Evolutionary conservation across 2,797 vertebrate species (phyloP).

Genomic region (Acridotheres tristis): DNA sequence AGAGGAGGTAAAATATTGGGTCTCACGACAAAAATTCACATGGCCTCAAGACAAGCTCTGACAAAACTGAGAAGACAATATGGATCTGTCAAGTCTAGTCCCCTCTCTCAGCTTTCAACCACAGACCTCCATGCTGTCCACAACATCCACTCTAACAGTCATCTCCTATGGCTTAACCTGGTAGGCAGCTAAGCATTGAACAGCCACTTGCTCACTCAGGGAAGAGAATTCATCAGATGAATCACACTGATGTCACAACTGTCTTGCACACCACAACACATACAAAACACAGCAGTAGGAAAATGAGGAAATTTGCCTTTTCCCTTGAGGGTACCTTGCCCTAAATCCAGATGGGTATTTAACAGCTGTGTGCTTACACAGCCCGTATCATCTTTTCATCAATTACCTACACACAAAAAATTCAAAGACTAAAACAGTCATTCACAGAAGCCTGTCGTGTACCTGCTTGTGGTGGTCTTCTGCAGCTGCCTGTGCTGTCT

Average conservation of each 20-base stretch:
- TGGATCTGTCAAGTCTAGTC: background rate
- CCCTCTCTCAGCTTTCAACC: background rate
- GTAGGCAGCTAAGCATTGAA: background rate
- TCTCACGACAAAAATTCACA: background rate
- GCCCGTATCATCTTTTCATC: background rate
- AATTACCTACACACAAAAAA: background rate
- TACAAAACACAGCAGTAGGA: background rate
- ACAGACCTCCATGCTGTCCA: background rate
- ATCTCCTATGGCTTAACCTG: background rate
- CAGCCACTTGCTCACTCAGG: background rate
- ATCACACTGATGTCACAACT: background rate
- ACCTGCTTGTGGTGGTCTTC: slow-evolving; percentile 90
- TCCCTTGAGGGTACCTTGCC: background rate
- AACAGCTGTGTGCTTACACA: background rate
- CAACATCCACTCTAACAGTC: background rate
- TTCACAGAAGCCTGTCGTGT: background rate
- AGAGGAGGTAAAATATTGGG: background rate
- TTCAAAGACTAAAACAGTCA: background rate
- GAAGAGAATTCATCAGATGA: background rate
- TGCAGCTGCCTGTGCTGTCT: slow-evolving; percentile 83
- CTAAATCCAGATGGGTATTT: background rate
- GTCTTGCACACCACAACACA: background rate
- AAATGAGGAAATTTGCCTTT: background rate
- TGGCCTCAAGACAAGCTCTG: background rate
- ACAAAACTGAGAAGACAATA: background rate